phyloP scores from a whole-genome alignment of 2,113 vertebrate genomes.

The Hypanus sabinus region DNA sequence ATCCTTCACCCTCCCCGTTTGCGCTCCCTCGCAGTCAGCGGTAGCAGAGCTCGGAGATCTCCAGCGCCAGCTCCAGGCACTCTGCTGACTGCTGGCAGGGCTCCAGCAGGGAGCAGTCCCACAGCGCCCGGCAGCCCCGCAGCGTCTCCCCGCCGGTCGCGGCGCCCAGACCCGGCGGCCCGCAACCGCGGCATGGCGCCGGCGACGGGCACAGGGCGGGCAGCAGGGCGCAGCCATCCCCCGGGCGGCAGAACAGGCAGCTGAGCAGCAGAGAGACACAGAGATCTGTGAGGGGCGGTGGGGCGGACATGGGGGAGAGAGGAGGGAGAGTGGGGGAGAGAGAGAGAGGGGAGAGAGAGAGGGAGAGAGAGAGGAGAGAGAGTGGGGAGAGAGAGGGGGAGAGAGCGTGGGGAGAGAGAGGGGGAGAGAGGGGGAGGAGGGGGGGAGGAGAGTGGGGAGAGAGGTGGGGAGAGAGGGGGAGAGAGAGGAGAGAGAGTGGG shows the following conservation, averaged over 20 bases:
- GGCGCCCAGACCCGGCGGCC: no score
- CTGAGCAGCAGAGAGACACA: slow-evolving; percentile 38
- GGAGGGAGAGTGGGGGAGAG: not conserved
- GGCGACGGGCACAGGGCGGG: not conserved
- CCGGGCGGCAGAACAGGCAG: slow-evolving; percentile 39
- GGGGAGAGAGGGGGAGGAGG: no score
- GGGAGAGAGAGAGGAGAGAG: slow-evolving; percentile 59
- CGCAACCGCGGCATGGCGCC: not conserved
- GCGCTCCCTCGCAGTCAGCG: no score
- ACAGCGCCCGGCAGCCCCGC: no score
- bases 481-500: no score
- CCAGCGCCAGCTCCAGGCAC: slow-evolving; percentile 62
- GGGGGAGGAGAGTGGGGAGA: not conserved
- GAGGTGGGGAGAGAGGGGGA: no score
- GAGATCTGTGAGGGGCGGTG: slow-evolving; percentile 48
- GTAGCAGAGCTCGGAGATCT: slow-evolving; percentile 59
- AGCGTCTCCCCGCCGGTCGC: no score
- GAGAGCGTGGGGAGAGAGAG: not conserved
- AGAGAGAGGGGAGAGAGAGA: slow-evolving; percentile 49
- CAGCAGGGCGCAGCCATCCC: no score
- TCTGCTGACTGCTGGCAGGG: slow-evolving; percentile 55
- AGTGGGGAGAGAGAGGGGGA: slow-evolving; percentile 47
- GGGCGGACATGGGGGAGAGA: slow-evolving; percentile 40
- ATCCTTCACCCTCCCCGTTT: no score
- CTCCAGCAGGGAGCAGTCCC: slow-evolving; percentile 41